Evolutionary conservation across 2,888 invertebrate species (phyloP), one percentile per base, ranked within the genome.

Genomic region (Cerastis rubricosa): DNA sequence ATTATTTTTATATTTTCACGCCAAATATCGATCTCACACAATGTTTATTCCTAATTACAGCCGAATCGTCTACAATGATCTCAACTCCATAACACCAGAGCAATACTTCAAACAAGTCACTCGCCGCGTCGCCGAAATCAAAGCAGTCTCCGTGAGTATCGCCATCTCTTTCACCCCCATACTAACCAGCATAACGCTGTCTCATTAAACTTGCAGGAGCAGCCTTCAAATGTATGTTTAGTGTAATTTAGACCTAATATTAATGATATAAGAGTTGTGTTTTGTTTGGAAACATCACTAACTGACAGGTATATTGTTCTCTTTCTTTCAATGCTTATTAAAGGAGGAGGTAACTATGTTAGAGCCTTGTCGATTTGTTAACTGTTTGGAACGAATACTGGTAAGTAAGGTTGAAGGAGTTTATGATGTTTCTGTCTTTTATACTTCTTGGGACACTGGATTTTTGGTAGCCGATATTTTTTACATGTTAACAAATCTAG

Each of bases 71-170:
- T 99, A 98, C 97, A 98, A 98, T 92, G 99, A 99, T 94, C 97
- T 99, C 81, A 98, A 98, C 94, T 97, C 98, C 74, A 98, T 99
- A 89, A 99, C 99, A 11, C 99, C 99, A 0, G 99, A 99, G 95
- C 99, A 99, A 96, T 99, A 99, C 96, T 98, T 99, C 94, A 99
- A 99, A 94, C 98, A 99, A 95, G 99, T 99, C 84, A 99, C 98
- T 0, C 97, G 98, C 90, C 97, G 99, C 88, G 96, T 99, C 82
- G 99, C 98, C 66, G 99, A 98, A 97, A 98, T 99, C 87, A 98
- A 98, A 95, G 99, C 99, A 49, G 99, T 99, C 78, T 98, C 98
- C 93, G 98, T 98, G 96, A 97, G 98, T 97, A 91, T 90, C 76
- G 43, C 85, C 79, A 70, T 91, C 88, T 89, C 87, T 77, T 84